Evolutionary conservation across 2,888 invertebrate genomes (phyloP).

Genomic region (Spodoptera exigua): DNA sequence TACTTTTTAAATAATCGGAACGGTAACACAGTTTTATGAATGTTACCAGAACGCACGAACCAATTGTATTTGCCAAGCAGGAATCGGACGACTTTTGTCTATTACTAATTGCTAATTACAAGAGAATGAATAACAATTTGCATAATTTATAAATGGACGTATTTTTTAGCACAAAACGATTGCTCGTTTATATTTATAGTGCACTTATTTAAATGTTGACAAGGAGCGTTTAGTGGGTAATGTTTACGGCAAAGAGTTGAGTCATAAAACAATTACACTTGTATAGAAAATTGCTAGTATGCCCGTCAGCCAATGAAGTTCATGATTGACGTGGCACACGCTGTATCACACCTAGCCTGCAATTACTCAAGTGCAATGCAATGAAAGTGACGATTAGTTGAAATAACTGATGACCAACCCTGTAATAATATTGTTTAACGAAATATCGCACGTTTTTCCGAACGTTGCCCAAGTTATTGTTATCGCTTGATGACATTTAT

Average conservation of each 20-base stretch:
- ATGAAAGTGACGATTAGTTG: constrained; percentile 29
- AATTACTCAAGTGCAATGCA: constrained; percentile 38
- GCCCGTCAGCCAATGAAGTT: constrained; percentile 31
- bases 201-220: constrained; percentile 24
- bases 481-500: too few relatives aligned
- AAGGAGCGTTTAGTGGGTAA: constrained; percentile 26
- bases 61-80: constrained; percentile 17
- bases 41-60: constrained; percentile 26
- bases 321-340: constrained; percentile 19
- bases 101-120: constrained; percentile 41
- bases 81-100: constrained; percentile 41
- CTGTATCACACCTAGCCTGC: constrained; percentile 14
- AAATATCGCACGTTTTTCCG: too few relatives aligned
- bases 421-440: too few relatives aligned
- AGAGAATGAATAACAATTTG: constrained; percentile 35
- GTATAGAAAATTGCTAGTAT: constrained; percentile 36
- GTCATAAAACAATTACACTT: constrained; percentile 35
- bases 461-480: too few relatives aligned
- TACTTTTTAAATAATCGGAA: constrained; percentile 17
- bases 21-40: constrained; percentile 7
- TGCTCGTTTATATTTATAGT: constrained; percentile 25
- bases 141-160: constrained; percentile 40
- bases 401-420: not conserved
- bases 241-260: constrained; percentile 27
- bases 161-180: constrained; percentile 26